Evolutionary conservation across 2,888 invertebrate species (phyloP).

Genomic region (Hylaea fasciaria): DNA sequence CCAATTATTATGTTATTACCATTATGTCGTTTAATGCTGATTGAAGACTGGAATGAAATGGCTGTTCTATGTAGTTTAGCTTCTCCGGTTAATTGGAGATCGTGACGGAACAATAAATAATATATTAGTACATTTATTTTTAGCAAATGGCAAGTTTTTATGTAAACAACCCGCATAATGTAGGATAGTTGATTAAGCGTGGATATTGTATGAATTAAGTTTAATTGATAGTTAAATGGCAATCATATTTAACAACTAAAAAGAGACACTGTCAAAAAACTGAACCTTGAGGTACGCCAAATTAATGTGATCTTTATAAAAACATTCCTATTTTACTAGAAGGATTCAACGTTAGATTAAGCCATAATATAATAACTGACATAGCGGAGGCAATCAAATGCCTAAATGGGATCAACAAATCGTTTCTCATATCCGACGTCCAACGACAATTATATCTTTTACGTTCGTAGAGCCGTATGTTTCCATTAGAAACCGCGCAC

Average conservation of each 20-base stretch:
- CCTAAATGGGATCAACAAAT: conserved; percentile 23
- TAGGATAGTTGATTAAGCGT: conserved; percentile 10
- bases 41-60: conserved; percentile 40
- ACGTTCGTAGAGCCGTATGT: conserved; percentile 23
- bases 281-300: conserved; percentile 5
- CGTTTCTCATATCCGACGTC: conserved; percentile 15
- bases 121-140: conserved; percentile 1
- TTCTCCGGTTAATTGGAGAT: conserved; percentile 21
- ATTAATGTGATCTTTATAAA: no score
- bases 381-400: conserved; percentile 15
- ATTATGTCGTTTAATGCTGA: conserved; percentile 44
- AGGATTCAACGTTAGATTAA: no score
- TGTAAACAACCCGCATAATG: conserved; percentile 18
- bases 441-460: conserved; percentile 23
- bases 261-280: conserved; percentile 3
- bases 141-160: conserved; percentile 14
- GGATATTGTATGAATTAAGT: conserved; percentile 4
- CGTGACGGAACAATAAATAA: conserved; percentile 19
- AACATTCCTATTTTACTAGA: no score
- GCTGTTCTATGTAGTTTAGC: conserved; percentile 22
- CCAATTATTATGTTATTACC: conserved; percentile 57
- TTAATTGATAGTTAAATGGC: conserved; percentile 1
- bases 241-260: conserved; percentile 7
- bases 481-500: conserved; percentile 17
- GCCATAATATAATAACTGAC: conserved; percentile 3